Evolutionary conservation across 2,888 invertebrate species (phyloP), one percentile per base, ranked within the genome.

Genomic region (Patella ulyssiponensis): DNA sequence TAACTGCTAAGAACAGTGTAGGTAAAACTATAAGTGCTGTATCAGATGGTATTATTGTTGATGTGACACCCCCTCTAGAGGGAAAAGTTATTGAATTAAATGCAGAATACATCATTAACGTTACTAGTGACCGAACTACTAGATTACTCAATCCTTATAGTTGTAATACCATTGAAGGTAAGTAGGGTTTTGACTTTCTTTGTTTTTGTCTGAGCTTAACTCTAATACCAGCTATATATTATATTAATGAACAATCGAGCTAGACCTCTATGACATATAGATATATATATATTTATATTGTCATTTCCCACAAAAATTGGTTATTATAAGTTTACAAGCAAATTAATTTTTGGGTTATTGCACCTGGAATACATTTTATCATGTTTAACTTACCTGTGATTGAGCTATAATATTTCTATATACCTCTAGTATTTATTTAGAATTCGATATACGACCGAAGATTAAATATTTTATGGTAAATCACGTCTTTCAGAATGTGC

Each of bases 41-140:
- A 74, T 84, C 85, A 5, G 79, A 76, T 3, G 74, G 75, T 27
- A 82, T 86, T 44, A 69, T 51, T 33, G 83, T 86, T 11, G 86
- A 86, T 74, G 76, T 77, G 69, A 86, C 85, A 53, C 84, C 86
- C 12, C 85, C 86, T 9, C 56, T 75, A 12, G 71, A 79, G n/a
- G 83, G 84, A 14, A 69, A 78, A 33, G 84, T 84, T 58, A 83
- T 85, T 7, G 85, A 85, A 53, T 74, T 85, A 58, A 76, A 71
- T 20, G 80, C 79, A 64, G 44, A 56, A 15, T 80, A 83, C 53
- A 44, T 77, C 54, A 76, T 84, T 52, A 70, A 82, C 71, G 79
- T 78, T n/a, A 75, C 69, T 53, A 75, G 80, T 73, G 70, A 17
- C 12, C 75, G 44, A 5, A 74, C 71, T 17, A 83, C 85, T 12